A percentile compares a stretch with the other conserved stretches of the same genome.
phyloP scores from a whole-genome alignment of 1,140 invertebrate species.

The Drosophila micromelanica region DNA sequence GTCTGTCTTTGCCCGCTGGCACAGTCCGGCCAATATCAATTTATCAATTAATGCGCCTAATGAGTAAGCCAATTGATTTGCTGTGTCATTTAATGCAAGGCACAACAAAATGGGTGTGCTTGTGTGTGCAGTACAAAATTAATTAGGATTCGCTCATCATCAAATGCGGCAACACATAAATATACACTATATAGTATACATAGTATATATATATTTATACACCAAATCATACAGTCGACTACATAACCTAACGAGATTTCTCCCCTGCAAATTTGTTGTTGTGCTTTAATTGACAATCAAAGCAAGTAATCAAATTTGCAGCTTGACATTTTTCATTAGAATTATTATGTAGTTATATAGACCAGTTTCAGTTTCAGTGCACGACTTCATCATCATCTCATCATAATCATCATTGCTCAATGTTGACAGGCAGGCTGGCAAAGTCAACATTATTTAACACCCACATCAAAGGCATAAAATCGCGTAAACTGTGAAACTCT shows the following conservation, averaged over 20 bases:
- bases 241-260: constrained; percentile 58
- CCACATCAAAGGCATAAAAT: constrained; percentile 75
- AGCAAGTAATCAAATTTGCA: constrained; percentile 80
- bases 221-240: not conserved
- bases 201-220: constrained; percentile 30
- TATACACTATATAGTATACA: constrained; percentile 42
- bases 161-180: constrained; percentile 43
- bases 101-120: constrained; percentile 23
- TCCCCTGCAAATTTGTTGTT: constrained; percentile 70
- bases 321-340: constrained; percentile 82
- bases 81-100: constrained; percentile 76
- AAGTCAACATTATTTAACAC: constrained; percentile 61
- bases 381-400: constrained; percentile 27
- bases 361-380: constrained; percentile 42
- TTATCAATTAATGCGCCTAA: constrained; percentile 81
- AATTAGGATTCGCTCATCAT: constrained; percentile 80
- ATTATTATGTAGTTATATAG: constrained; percentile 76
- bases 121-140: constrained; percentile 58
- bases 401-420: not conserved
- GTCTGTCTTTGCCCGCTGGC: constrained; percentile 16
- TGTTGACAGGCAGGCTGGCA: constrained; percentile 3
- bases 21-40: constrained; percentile 71
- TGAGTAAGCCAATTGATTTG: constrained; percentile 73
- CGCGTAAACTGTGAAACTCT: constrained; percentile 38
- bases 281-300: constrained; percentile 81